Base-by-base conservation (phyloP, 2,888 invertebrate species). In the Acleris sparsana region DNA sequence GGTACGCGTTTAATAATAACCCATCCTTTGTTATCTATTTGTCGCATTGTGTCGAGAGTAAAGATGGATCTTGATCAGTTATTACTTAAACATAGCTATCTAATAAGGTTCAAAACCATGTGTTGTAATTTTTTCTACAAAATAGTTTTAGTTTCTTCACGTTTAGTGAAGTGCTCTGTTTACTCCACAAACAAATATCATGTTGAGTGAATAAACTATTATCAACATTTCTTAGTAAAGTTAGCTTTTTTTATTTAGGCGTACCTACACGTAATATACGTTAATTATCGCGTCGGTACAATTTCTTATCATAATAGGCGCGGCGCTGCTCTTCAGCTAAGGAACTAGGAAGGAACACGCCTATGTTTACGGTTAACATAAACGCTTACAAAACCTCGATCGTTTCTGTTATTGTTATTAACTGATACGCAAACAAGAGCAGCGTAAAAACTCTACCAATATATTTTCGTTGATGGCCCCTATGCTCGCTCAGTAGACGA, bases 391-490 rank as follows among this genome's bases (percentile, higher is more conserved):
- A 69, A 67, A 71, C 69, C 71, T 69, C 59, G 67, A 48, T 48
- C 60, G 63, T 70, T 73, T 74, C 76, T 72, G 68, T 70, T 73
- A 66, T 70, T 72, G 70, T 63, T 59, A 70, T 71, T 70, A 69
- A 64, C 39, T 57, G 67, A 57, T 63, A 66, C 25, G 60, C 60
- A 65, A 57, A 55, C 60, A 52, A 33, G 53, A 13, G 29, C 55
- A 11, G 20, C 25, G 33, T 13, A 48, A 55, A 57, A 62, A 62
- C 52, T 62, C 61, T 44, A 44, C 25, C 17, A 7, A 46, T 51
- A 43, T 49, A 49, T 52, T 64, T 59, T 58, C 53, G 60, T 60
- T 55, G 17, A 62, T 48, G 56, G 56, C 65, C 65, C 65, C 52
- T 66, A 62, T 66, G 57, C 20, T 56, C 55, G 57, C 20, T 56